Conservation (phyloP, 2,797 vertebrate species). For the Anabacerthia variegaticeps region DNA sequence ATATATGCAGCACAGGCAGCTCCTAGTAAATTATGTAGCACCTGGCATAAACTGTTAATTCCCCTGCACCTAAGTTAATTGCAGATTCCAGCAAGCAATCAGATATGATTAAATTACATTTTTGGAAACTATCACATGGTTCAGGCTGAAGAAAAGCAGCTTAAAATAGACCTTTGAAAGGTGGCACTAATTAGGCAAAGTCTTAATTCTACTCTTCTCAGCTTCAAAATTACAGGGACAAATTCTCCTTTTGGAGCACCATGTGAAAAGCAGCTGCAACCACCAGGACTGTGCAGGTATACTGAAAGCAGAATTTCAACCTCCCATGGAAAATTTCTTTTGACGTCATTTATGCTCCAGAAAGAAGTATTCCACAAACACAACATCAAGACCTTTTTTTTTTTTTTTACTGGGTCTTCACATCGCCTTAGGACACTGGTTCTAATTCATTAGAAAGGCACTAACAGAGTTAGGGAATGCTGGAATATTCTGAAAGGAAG, state of each 20-base stretch:
- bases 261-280: neutral
- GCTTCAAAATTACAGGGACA: neutral
- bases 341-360: neutral
- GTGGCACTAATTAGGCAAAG: conserved; percentile 2
- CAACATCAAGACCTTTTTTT: neutral
- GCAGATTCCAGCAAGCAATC: conserved; percentile 43
- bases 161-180: conserved; percentile 43
- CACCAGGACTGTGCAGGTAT: neutral
- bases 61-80: conserved; percentile 23
- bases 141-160: conserved; percentile 15
- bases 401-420: neutral
- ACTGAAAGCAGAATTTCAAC: neutral
- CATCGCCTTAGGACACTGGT: neutral
- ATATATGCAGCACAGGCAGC: neutral
- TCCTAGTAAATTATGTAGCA: conserved; percentile 4
- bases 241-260: neutral
- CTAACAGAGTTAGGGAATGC: neutral
- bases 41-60: conserved; percentile 24
- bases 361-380: neutral
- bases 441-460: neutral
- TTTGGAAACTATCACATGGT: conserved; percentile 34
- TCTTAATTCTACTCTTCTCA: neutral
- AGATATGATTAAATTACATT: conserved; percentile 40
- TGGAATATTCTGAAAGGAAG: neutral
- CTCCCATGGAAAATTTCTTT: neutral